A percentile compares a stretch with the other conserved stretches of the same genome.
These are phyloP conservation scores for Lycaon pictus DNA, from an alignment of 2,113 vertebrate genomes.

Conservation along the genomic window DNA sequence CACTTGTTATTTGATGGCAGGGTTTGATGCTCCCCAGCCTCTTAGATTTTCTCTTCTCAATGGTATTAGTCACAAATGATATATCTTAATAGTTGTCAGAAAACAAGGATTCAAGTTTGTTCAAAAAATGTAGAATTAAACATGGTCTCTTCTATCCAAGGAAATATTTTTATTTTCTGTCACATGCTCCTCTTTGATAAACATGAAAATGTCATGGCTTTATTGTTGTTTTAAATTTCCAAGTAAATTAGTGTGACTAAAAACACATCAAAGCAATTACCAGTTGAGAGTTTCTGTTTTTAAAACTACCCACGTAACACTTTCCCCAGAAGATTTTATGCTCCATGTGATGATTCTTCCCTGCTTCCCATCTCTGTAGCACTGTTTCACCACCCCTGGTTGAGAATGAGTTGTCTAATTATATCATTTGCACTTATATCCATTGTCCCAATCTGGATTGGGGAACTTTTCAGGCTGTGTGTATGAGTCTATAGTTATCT, in stretches of 20 bases:
- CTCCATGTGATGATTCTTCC: not conserved
- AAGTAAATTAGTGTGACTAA: not conserved
- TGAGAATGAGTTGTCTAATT: slow-evolving; percentile 7
- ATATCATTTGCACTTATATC: not conserved
- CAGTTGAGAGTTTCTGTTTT: slow-evolving; percentile 37
- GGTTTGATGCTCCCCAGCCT: slow-evolving; percentile 1
- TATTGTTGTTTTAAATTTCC: slow-evolving; percentile 59
- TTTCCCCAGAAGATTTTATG: not conserved
- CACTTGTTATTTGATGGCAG: slow-evolving; percentile 42
- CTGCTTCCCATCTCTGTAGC: not conserved
- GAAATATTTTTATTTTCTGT: slow-evolving; percentile 64
- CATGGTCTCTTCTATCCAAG: not conserved
- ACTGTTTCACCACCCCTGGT: not conserved
- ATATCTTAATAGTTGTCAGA: not conserved
- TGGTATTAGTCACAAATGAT: not conserved
- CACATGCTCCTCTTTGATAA: not conserved
- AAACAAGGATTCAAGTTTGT: slow-evolving; percentile 11
- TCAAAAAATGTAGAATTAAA: slow-evolving; percentile 31
- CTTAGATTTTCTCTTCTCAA: slow-evolving; percentile 27
- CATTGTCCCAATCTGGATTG: not conserved
- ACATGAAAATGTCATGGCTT: not conserved
- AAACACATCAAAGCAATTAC: not conserved
- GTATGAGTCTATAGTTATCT: not conserved
- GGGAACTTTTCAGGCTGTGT: not conserved
- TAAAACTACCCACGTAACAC: not conserved